Evolutionary conservation across 2,797 vertebrate species (phyloP).

Genomic region (Epinephelus malabaricus): DNA sequence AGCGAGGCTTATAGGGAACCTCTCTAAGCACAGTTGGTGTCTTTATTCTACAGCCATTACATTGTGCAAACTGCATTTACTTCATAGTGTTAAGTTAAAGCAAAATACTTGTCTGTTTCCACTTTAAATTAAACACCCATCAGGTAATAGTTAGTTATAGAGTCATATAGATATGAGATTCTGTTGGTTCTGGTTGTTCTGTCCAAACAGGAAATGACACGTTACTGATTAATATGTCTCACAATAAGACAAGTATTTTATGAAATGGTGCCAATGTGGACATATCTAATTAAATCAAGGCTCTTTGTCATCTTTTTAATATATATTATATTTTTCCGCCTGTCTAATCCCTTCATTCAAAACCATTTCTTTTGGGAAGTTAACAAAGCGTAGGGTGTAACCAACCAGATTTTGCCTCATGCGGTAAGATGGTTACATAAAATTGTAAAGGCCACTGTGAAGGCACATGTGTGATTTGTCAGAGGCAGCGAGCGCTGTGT

Average conservation of each 20-base stretch:
- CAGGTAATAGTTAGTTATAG: not conserved
- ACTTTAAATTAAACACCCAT: too few species aligned
- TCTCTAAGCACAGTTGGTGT: too few species aligned
- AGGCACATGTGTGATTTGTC: constrained; percentile 59
- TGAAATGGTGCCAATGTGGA: constrained; percentile 9
- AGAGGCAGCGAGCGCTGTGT: constrained; percentile 24
- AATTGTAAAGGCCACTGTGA: constrained; percentile 46
- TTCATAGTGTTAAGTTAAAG: too few species aligned
- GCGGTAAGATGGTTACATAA: constrained; percentile 34
- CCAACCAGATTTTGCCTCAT: constrained; percentile 18
- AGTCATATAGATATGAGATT: constrained; percentile 14
- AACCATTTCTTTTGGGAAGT: constrained; percentile 21
- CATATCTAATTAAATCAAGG: constrained; percentile 35
- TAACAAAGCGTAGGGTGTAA: constrained; percentile 36
- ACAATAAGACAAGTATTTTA: constrained; percentile 17
- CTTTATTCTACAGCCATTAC: too few species aligned
- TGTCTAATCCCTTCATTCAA: constrained; percentile 35
- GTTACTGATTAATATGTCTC: constrained; percentile 24
- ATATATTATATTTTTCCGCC: constrained; percentile 18
- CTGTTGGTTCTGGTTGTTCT: constrained; percentile 1
- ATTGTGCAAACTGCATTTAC: too few species aligned
- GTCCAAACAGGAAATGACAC: constrained; percentile 30
- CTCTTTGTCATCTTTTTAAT: constrained; percentile 20
- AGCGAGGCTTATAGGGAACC: too few species aligned
- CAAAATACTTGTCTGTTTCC: too few species aligned